Conservation (phyloP, 1,140 invertebrate species). For the Hydropsyche tenuis region DNA sequence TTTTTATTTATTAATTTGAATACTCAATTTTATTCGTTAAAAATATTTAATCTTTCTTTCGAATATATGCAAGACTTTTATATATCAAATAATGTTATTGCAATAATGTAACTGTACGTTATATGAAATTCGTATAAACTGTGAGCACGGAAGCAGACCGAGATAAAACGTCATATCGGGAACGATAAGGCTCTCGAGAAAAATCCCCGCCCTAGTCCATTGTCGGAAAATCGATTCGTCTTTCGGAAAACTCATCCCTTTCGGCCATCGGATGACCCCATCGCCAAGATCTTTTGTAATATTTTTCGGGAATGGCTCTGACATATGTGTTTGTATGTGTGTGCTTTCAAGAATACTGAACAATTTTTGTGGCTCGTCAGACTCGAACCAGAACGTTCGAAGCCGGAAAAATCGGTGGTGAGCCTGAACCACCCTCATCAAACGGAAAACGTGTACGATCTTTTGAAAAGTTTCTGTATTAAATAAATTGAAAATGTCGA, state of each 20-base stretch:
- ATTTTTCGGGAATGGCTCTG: constrained; percentile 20
- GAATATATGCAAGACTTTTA: too few relatives aligned
- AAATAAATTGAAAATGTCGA: too few relatives aligned
- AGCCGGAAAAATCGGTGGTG: not conserved
- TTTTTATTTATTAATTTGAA: too few relatives aligned
- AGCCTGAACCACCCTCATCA: not conserved
- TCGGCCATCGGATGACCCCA: not conserved
- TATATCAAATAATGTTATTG: too few relatives aligned
- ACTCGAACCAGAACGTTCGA: not conserved
- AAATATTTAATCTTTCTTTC: too few relatives aligned
- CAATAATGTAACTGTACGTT: too few relatives aligned
- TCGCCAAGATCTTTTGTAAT: constrained; percentile 10
- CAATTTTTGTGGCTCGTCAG: not conserved
- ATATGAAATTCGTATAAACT: too few relatives aligned
- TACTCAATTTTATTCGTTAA: too few relatives aligned
- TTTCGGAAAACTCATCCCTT: not conserved
- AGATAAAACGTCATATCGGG: not conserved
- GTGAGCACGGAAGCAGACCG: too few relatives aligned
- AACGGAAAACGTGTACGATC: not conserved
- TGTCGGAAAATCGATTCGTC: constrained; percentile 16
- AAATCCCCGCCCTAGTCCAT: not conserved
- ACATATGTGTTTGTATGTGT: not conserved
- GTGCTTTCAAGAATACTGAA: not conserved
- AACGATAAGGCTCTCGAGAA: not conserved
- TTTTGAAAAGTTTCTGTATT: too few relatives aligned